phyloP scores from a whole-genome alignment of 2,113 vertebrate genomes.

The Cyphomyrus plagiostoma region DNA sequence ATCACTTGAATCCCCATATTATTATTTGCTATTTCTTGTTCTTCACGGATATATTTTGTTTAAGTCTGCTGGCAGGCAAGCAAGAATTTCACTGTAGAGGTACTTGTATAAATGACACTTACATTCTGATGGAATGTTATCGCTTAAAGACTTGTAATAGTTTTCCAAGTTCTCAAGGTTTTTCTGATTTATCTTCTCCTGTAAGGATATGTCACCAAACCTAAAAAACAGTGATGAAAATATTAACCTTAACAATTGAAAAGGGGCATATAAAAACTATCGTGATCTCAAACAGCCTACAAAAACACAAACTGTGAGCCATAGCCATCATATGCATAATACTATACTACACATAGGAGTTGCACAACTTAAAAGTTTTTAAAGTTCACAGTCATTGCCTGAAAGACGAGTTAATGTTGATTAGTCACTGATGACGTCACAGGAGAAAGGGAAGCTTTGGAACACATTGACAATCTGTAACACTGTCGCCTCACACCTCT shows the following conservation, averaged over 20 bases:
- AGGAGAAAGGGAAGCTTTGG: background rate
- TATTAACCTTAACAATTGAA: background rate
- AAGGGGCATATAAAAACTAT: background rate
- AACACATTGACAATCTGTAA: background rate
- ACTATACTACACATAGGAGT: background rate
- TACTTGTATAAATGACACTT: slow-evolving; percentile 56
- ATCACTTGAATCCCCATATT: background rate
- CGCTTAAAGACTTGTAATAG: slow-evolving; percentile 83
- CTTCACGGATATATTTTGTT: background rate
- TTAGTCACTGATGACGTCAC: background rate
- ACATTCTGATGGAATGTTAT: slow-evolving; percentile 87
- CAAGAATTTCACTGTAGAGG: background rate
- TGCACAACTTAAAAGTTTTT: background rate
- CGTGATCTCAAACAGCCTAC: background rate
- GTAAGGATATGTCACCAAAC: slow-evolving; percentile 93
- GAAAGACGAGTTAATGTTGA: background rate
- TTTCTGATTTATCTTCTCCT: slow-evolving; percentile 94
- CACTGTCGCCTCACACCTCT: no score
- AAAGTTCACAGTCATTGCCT: background rate
- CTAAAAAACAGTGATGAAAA: slow-evolving; percentile 51
- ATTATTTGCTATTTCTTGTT: background rate
- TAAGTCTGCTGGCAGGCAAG: background rate
- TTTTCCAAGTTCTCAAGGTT: slow-evolving; percentile 86
- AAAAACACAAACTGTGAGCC: background rate
- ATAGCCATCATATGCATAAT: background rate